phyloP scores from a whole-genome alignment of 37 sponge, comb jelly and placozoan species.

The Halisarca cf. caerulea region DNA sequence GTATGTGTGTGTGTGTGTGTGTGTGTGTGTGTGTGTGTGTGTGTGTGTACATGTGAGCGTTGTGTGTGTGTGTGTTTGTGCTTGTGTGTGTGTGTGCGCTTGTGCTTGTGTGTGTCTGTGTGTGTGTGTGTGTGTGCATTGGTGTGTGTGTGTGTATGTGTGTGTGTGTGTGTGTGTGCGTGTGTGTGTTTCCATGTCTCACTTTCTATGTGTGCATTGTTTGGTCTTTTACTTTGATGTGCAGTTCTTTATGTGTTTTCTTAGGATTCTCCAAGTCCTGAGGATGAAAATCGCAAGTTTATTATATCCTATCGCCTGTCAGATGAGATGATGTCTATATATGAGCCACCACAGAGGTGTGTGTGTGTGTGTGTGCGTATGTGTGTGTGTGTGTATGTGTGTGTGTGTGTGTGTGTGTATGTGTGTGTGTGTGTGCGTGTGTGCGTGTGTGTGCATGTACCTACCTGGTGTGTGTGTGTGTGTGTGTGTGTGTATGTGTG shows the following conservation, averaged over 20 bases:
- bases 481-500: not conserved
- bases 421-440: not conserved
- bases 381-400: not conserved
- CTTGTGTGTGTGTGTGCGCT: not conserved
- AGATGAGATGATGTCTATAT: conserved; percentile 92
- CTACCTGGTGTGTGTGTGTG: not conserved
- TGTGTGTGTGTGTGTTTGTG: conserved; percentile 5
- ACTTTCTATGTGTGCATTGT: not conserved
- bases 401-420: not conserved
- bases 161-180: conserved; percentile 1
- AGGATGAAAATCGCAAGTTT: conserved; percentile 91
- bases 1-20: conserved; percentile 21
- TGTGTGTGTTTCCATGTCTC: not conserved
- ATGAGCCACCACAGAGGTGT: conserved; percentile 94
- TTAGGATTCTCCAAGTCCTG: conserved; percentile 81
- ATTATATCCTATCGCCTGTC: conserved; percentile 91
- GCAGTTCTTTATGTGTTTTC: not conserved
- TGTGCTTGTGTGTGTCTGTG: not conserved
- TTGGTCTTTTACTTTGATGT: too few relatives aligned
- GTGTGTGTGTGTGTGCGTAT: conserved; percentile 9
- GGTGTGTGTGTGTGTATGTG: conserved; percentile 4
- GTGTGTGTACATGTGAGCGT: conserved; percentile 2
- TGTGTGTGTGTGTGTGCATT: not conserved
- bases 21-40: conserved; percentile 24
- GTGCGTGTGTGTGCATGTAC: not conserved